phyloP scores from a whole-genome alignment of 2,888 invertebrate genomes.

The Gari tellinella region DNA sequence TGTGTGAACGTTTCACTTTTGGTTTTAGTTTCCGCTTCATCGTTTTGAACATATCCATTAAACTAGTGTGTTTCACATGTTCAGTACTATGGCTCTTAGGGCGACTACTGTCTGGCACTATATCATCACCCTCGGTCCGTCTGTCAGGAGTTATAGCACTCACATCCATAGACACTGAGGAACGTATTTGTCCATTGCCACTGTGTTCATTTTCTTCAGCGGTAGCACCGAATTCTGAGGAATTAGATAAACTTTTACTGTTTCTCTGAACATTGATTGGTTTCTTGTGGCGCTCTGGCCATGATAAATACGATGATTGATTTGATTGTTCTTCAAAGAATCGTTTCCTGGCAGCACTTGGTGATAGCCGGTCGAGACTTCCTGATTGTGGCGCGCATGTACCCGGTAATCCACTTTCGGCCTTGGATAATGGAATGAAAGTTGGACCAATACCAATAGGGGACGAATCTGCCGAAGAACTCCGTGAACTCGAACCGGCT shows the following conservation, averaged over 20 bases:
- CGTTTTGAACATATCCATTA: constrained; percentile 72
- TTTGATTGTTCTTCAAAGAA: constrained; percentile 70
- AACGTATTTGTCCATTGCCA: constrained; percentile 39
- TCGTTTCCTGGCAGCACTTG: constrained; percentile 69
- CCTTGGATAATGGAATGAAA: constrained; percentile 27
- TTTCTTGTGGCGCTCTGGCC: constrained; percentile 64
- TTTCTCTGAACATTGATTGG: constrained; percentile 44
- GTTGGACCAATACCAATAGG: constrained; percentile 42
- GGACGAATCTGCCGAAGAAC: constrained; percentile 51
- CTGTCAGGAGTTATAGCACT: constrained; percentile 26
- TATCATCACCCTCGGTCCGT: constrained; percentile 58
- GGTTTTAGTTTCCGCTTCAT: constrained; percentile 75
- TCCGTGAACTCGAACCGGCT: constrained; percentile 31
- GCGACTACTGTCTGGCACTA: constrained; percentile 62
- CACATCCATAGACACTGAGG: constrained; percentile 60
- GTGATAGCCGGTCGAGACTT: constrained; percentile 68
- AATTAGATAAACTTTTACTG: constrained; percentile 44
- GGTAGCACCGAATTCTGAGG: constrained; percentile 40
- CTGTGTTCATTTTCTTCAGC: constrained; percentile 25
- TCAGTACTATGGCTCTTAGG: constrained; percentile 71
- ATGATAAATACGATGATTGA: constrained; percentile 60
- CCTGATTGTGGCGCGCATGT: constrained; percentile 42
- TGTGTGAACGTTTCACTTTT: constrained; percentile 61
- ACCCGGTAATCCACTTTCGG: constrained; percentile 23
- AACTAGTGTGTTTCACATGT: constrained; percentile 66